Conservation (phyloP, 1,140 invertebrate species). For the Hetaerina americana region DNA sequence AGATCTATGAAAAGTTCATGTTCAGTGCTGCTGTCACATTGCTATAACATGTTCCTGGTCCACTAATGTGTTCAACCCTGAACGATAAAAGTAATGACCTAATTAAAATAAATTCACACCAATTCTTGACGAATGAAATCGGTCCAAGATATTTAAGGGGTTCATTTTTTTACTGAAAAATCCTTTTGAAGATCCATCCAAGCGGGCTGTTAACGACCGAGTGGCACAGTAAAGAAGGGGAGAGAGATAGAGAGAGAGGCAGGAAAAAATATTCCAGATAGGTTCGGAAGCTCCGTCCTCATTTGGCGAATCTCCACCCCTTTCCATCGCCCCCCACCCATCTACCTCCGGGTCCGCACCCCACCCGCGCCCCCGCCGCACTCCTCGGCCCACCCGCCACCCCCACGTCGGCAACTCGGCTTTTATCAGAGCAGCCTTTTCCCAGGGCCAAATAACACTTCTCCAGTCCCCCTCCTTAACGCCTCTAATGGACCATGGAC, state of each 20-base stretch:
- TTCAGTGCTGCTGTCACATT: too few relatives aligned
- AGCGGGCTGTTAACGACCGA: neutral
- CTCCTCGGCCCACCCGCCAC: too few relatives aligned
- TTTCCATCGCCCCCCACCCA: too few relatives aligned
- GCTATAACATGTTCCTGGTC: too few relatives aligned
- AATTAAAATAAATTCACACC: neutral
- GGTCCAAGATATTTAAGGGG: neutral
- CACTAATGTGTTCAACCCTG: too few relatives aligned
- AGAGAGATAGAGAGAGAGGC: neutral
- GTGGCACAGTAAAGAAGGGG: neutral
- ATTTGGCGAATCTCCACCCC: too few relatives aligned
- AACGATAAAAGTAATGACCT: too few relatives aligned
- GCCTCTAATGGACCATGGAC: neutral
- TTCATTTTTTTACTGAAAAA: too few relatives aligned
- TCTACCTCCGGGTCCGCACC: too few relatives aligned
- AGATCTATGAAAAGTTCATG: too few relatives aligned
- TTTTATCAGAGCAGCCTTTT: neutral
- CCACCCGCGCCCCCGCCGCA: too few relatives aligned
- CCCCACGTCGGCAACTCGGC: too few relatives aligned
- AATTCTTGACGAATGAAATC: neutral
- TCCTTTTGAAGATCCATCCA: neutral
- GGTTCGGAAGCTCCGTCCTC: neutral
- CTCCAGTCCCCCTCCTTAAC: neutral
- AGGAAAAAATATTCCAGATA: neutral
- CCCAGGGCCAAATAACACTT: neutral